Conservation (phyloP, 2,888 invertebrate species). For the Shargacucullia verbasci region DNA sequence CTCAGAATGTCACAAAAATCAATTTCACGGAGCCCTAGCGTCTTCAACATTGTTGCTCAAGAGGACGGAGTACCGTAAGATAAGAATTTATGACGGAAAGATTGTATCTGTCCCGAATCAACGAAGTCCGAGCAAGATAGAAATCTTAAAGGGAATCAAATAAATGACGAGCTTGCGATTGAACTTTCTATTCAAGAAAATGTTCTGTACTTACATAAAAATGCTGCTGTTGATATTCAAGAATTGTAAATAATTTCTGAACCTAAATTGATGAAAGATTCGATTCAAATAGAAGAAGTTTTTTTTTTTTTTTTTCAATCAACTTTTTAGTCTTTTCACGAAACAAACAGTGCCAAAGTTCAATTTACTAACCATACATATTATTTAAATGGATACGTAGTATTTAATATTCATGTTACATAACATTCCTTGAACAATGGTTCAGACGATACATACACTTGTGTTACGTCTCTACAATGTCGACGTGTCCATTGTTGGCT, state of each 20-base stretch:
- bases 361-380: constrained; percentile 27
- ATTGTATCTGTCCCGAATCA: constrained; percentile 47
- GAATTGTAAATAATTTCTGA: too few species aligned
- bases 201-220: constrained; percentile 13
- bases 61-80: constrained; percentile 50
- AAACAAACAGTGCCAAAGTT: constrained; percentile 30
- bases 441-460: constrained; percentile 42
- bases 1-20: constrained; percentile 39
- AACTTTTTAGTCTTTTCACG: too few species aligned
- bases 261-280: too few species aligned
- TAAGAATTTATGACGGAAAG: constrained; percentile 49
- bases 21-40: constrained; percentile 42
- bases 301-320: too few species aligned
- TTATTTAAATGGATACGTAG: constrained; percentile 41
- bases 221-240: too few species aligned
- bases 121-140: constrained; percentile 39
- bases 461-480: constrained; percentile 41
- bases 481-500: constrained; percentile 41
- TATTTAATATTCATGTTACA: constrained; percentile 57
- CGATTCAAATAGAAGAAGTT: not conserved
- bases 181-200: constrained; percentile 26
- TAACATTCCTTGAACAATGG: constrained; percentile 57
- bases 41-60: constrained; percentile 43
- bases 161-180: constrained; percentile 31
- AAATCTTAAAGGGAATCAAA: constrained; percentile 40